These are phyloP conservation scores for Vulpes ferrilata DNA, from an alignment of 2,113 vertebrate genomes.

Conservation along the genomic window DNA sequence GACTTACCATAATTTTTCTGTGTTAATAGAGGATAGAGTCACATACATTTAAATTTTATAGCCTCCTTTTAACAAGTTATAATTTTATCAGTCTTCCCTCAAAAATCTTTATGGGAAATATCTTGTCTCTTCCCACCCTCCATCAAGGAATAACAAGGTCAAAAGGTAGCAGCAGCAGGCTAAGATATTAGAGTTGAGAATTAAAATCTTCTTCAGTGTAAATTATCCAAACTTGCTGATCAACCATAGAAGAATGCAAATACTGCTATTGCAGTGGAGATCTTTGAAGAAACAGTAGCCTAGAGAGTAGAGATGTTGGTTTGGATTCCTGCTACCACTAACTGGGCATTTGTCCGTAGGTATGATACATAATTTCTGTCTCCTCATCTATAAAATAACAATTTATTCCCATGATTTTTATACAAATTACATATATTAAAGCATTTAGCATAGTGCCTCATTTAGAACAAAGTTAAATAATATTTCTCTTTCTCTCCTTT, in stretches of 20 bases:
- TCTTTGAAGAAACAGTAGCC: not conserved
- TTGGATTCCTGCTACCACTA: not conserved
- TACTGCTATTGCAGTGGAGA: not conserved
- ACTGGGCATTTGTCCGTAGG: not conserved
- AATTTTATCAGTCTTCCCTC: constrained; percentile 30
- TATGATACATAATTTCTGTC: constrained; percentile 13
- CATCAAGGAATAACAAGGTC: constrained; percentile 1
- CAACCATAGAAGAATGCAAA: not conserved
- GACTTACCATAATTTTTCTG: constrained; percentile 51
- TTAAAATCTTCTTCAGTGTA: not conserved
- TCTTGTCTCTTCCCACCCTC: not conserved
- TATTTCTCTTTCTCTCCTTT: not conserved
- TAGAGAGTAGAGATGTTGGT: not conserved
- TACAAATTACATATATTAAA: not conserved
- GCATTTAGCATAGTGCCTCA: not conserved
- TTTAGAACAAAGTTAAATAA: constrained; percentile 14
- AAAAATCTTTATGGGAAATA: constrained; percentile 54
- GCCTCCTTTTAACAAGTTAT: constrained; percentile 43
- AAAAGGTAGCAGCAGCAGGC: not conserved
- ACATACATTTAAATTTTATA: constrained; percentile 55
- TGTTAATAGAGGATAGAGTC: constrained; percentile 25
- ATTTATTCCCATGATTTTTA: not conserved
- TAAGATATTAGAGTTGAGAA: constrained; percentile 20
- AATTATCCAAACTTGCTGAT: not conserved
- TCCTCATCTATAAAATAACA: constrained; percentile 11